Conservation (phyloP, 2,888 invertebrate genomes). For the Plagiodera versicolora region DNA sequence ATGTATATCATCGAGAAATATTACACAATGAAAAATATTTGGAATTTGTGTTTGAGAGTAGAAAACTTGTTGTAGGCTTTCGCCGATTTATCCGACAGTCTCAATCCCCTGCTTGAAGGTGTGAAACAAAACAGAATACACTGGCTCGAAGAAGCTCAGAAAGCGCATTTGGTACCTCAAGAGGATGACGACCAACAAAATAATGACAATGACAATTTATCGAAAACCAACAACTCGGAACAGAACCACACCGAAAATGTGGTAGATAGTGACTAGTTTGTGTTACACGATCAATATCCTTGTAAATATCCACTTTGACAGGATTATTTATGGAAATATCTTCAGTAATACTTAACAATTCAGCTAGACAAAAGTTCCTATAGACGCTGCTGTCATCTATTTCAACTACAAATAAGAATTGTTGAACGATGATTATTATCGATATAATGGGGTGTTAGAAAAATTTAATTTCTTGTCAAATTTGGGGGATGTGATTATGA, state of each 20-base stretch:
- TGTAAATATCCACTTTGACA: conserved; percentile 34
- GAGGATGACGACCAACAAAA: conserved; percentile 35
- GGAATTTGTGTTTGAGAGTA: too few species aligned
- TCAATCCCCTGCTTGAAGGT: conserved; percentile 81
- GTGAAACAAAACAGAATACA: conserved; percentile 79
- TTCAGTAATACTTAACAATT: conserved; percentile 40
- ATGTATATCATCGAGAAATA: too few species aligned
- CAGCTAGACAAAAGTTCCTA: too few species aligned
- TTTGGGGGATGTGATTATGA: too few species aligned
- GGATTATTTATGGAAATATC: conserved; percentile 45
- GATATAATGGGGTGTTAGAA: too few species aligned
- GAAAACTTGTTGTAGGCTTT: conserved; percentile 77
- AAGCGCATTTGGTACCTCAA: conserved; percentile 21
- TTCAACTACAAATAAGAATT: too few species aligned
- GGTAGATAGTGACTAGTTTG: background rate
- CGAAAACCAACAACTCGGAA: conserved; percentile 45
- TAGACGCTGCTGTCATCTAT: too few species aligned
- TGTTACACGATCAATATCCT: conserved; percentile 31
- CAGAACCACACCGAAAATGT: conserved; percentile 29
- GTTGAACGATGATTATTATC: too few species aligned
- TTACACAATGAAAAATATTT: too few species aligned
- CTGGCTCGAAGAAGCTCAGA: conserved; percentile 67
- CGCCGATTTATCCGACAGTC: conserved; percentile 74
- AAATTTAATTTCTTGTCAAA: too few species aligned
- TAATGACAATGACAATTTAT: conserved; percentile 49